Evolutionary conservation across 2,888 invertebrate species (phyloP).

Genomic region (Archips crataeganus): DNA sequence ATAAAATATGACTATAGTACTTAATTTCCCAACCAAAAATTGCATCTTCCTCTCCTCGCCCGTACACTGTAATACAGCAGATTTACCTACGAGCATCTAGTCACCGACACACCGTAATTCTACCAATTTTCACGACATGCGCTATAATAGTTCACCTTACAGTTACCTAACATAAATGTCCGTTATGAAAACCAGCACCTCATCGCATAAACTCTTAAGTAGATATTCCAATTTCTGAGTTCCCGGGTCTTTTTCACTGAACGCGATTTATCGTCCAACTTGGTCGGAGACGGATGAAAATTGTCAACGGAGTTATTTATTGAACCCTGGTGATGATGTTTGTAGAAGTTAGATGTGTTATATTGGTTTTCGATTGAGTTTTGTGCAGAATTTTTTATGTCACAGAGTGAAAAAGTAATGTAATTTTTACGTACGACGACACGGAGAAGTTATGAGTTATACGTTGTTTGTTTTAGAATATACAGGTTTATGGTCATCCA

Average conservation of each 20-base stretch:
- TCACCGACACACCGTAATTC: too few relatives aligned
- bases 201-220: conserved; percentile 15
- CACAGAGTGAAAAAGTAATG: neutral
- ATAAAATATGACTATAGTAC: too few relatives aligned
- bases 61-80: too few relatives aligned
- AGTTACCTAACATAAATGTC: neutral
- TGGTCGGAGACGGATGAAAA: conserved; percentile 17
- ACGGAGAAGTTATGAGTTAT: too few relatives aligned
- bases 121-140: neutral
- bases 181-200: neutral
- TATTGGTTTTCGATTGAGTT: conserved; percentile 9
- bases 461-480: neutral
- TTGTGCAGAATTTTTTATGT: neutral
- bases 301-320: conserved; percentile 26
- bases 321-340: conserved; percentile 8
- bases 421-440: neutral
- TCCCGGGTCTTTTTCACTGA: conserved; percentile 22
- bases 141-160: neutral
- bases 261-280: conserved; percentile 26
- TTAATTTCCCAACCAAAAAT: too few relatives aligned
- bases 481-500: neutral
- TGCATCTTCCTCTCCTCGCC: too few relatives aligned
- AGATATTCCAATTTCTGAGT: conserved; percentile 25
- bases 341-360: conserved; percentile 8
- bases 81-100: too few relatives aligned